Conservation (phyloP, 2,797 vertebrate genomes). For the Bryconaethiops microstoma region DNA sequence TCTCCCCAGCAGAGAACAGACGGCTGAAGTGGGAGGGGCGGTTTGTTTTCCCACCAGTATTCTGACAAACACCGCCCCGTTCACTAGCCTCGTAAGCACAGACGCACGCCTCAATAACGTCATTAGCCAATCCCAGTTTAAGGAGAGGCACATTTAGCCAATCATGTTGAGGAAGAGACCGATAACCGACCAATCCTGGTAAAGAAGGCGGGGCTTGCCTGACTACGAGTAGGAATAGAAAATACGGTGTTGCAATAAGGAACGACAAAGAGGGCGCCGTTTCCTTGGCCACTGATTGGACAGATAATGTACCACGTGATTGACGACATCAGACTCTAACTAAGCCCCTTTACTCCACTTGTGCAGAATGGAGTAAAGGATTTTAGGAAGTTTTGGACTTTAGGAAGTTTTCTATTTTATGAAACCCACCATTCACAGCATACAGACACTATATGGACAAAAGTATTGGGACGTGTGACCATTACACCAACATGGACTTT, state of each 20-base stretch:
- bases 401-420: too few species aligned
- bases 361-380: too few species aligned
- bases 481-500: too few species aligned
- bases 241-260: neutral
- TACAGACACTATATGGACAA: too few species aligned
- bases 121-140: slow-evolving; percentile 10
- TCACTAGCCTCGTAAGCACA: neutral
- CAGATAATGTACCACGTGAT: neutral
- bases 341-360: too few species aligned
- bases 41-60: neutral
- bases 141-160: neutral
- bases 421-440: too few species aligned
- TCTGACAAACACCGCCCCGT: neutral
- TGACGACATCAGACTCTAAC: too few species aligned
- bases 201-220: neutral
- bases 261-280: slow-evolving; percentile 1
- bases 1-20: slow-evolving; percentile 44
- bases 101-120: neutral
- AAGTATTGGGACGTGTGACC: too few species aligned
- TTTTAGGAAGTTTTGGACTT: too few species aligned
- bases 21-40: neutral
- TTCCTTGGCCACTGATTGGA: neutral
- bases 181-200: neutral
- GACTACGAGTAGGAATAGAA: neutral
- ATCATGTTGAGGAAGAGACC: neutral